Evolutionary conservation across 2,888 invertebrate genomes (phyloP), one percentile per base, ranked within the genome.

Genomic region (Phymatocera aterrima): DNA sequence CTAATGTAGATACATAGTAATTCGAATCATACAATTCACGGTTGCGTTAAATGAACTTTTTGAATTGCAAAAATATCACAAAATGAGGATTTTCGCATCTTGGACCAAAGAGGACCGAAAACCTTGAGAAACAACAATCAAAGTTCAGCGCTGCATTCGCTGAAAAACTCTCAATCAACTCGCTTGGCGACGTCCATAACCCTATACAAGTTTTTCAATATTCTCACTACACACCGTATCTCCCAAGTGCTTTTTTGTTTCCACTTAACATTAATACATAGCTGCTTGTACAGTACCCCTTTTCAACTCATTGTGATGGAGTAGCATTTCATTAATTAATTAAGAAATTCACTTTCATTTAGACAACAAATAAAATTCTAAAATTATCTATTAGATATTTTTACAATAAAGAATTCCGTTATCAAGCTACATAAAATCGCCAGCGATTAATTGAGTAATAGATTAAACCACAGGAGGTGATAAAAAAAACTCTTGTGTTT

Each of bases 61-160:
- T 74, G 78, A 40, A 78, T 46, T 61, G 74, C 74, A 61, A 72
- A 74, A 78, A 74, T 78, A 78, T 78, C 74, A 78, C 78, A 78
- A 64, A 28, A 60, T 43, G 43, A 68, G 48, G 43, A 60, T 31
- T 70, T 54, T 37, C 24, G 43, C 18, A 31, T 54, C 12, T 68
- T 68, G 24, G 46, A 15, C 46, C 28, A 28, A 46, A 8, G 6
- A 68, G 24, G 68, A 28, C 24, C n/a, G n/a, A 12, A 46, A 51
- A 51, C 72, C n/a, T 51, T 48, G 31, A 31, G 51, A 48, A 68
- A 51, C 51, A 18, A 34, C 34, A 10, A 51, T 31, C 28, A 5
- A n/a, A n/a, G n/a, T n/a, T n/a, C 28, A 48, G 34, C 31, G 15
- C 28, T 46, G 48, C n/a, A n/a, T n/a, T 51, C n/a, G 21, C 12